Percentiles rank a stretch among this genome's conserved stretches.
Evolutionary conservation across 2,113 vertebrate genomes (phyloP).

Genomic region (Gallinago undulata): DNA sequence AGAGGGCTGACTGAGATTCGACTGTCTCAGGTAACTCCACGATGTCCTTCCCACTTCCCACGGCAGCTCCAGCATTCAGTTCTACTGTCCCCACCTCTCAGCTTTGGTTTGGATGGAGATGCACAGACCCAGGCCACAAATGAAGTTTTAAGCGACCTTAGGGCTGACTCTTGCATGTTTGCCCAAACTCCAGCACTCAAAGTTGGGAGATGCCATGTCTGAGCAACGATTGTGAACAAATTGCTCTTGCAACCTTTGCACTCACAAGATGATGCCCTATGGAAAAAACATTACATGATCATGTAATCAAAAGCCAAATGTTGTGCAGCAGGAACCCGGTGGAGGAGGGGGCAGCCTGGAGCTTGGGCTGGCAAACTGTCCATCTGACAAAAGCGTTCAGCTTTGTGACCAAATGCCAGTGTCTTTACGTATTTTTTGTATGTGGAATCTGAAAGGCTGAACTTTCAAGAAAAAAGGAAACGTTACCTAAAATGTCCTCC

Average conservation of each 20-base stretch:
- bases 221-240: not conserved
- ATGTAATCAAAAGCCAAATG: not conserved
- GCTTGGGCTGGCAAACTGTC: not conserved
- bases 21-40: not conserved
- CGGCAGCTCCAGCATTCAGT: not conserved
- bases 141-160: not conserved
- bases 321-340: not conserved
- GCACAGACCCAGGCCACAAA: rapidly evolving
- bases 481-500: not conserved
- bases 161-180: not conserved
- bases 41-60: not conserved
- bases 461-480: not conserved
- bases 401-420: not conserved
- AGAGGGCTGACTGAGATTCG: rapidly evolving
- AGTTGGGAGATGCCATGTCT: not conserved
- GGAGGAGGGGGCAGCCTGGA: not conserved
- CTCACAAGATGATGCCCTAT: not conserved
- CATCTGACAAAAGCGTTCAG: rapidly evolving
- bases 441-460: rapidly evolving
- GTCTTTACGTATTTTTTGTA: not conserved
- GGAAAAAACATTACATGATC: not conserved
- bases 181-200: not conserved
- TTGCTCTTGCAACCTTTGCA: not conserved
- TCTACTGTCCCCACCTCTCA: not conserved
- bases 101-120: not conserved